Evolutionary conservation across 1,140 invertebrate genomes (phyloP).

Genomic region (Melipona quadrifasciata): DNA sequence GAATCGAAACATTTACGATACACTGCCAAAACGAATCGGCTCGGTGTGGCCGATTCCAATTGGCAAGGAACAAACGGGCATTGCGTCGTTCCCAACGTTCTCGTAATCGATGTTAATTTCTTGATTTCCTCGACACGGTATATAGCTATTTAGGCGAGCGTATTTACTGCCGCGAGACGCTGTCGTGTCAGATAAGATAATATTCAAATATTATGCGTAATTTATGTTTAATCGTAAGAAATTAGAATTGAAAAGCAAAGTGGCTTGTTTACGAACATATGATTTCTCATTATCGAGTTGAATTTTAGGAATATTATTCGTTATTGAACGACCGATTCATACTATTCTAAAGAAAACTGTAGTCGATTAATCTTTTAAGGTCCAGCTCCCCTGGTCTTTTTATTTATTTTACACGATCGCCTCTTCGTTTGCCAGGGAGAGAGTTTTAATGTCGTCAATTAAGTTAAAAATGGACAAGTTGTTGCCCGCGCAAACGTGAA

Average conservation of each 20-base stretch:
- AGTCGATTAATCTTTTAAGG: background rate
- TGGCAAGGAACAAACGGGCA: background rate
- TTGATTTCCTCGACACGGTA: background rate
- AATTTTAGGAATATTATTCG: too few species aligned
- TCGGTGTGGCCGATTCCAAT: background rate
- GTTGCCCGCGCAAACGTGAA: conserved; percentile 26
- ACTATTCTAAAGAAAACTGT: background rate
- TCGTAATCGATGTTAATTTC: background rate
- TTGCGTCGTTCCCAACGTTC: background rate
- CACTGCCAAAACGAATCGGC: background rate
- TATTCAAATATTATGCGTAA: background rate
- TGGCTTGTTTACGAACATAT: background rate
- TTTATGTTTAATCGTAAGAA: background rate
- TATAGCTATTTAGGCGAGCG: background rate
- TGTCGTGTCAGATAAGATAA: too few species aligned
- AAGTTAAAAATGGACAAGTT: background rate
- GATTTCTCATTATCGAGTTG: background rate
- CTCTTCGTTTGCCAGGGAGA: too few species aligned
- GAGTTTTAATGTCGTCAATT: background rate
- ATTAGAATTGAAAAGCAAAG: background rate
- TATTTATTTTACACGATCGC: background rate
- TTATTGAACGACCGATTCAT: too few species aligned
- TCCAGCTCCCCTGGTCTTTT: too few species aligned
- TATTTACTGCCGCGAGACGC: background rate
- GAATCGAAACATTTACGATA: background rate